A percentile compares a stretch with the other conserved stretches of the same genome.
phyloP scores from a whole-genome alignment of 2,113 vertebrate genomes.

The Strix aluco region DNA sequence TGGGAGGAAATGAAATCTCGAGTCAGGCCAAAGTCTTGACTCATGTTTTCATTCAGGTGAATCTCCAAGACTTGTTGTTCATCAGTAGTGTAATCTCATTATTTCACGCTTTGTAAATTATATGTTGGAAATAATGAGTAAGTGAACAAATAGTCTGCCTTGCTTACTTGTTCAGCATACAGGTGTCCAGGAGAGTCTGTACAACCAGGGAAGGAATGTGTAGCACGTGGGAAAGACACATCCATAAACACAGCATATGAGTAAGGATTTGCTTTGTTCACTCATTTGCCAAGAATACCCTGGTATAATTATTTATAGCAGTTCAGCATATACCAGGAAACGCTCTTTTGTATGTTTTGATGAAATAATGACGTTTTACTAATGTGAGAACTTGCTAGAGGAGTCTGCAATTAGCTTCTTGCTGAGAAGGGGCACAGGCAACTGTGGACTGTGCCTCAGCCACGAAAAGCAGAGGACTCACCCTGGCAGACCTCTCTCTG shows the following conservation, averaged over 20 bases:
- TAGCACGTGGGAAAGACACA: not conserved
- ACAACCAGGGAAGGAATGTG: not conserved
- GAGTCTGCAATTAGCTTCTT: not conserved
- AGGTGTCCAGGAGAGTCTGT: not conserved
- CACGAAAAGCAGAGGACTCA: fast-evolving
- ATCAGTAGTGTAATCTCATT: not conserved
- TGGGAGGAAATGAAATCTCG: not conserved
- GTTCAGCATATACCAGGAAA: not conserved
- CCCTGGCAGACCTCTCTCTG: not conserved
- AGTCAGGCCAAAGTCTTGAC: not conserved
- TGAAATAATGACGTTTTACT: not conserved
- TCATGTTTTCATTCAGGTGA: not conserved
- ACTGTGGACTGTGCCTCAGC: not conserved
- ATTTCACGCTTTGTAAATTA: not conserved
- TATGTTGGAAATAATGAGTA: not conserved
- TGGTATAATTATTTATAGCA: not conserved
- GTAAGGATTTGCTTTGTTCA: not conserved
- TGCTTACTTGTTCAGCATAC: not conserved
- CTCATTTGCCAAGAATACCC: not conserved
- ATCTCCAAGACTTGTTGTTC: not conserved
- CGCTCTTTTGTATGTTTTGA: not conserved
- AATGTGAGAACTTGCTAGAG: not conserved
- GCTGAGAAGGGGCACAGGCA: not conserved
- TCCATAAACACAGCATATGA: not conserved
- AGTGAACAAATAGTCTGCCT: not conserved